Base-by-base conservation (phyloP, 2,888 invertebrate species). In the Apocheima hispidaria region DNA sequence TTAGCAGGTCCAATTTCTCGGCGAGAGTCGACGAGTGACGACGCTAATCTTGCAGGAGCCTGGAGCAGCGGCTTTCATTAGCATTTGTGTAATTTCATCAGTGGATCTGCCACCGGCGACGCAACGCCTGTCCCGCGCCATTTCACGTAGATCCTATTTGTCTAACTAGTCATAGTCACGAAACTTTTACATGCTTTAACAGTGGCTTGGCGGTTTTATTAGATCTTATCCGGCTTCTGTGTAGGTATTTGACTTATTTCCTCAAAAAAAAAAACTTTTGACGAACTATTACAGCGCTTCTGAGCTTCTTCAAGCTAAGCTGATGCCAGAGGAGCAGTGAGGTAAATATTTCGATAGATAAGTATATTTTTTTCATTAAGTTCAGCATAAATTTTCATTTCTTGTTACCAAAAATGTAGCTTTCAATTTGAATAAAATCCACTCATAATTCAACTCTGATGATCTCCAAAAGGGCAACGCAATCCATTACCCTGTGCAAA, bases 71-170 rank as follows among this genome's bases (percentile, higher is more conserved):
- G 81, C 80, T 87, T 89, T 87, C 86, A 90, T 89, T 90, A 89
- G 83, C 86, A 87, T 89, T 90, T 84, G 83, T 85, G 85, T 86
- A 89, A 89, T 88, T 88, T 87, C 86, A 87, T 86, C 85, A 83
- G 80, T 66, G 74, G 78, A 81, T 78, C 82, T 78, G 77, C 77
- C 71, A 60, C 66, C 69, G 26, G 60, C 60, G 33, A 44, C 51
- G 61, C 60, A 30, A 44, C 51, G 61, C 63, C 70, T 72, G 72
- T 74, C 74, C 60, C 76, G 77, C 79, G 78, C 78, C 84, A 82
- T 87, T 86, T 81, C 81, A 79, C 77, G 74, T 70, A 73, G 72
- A 82, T 77, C 73, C 70, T 68, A 70, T 77, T 78, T 75, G 72
- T 74, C 65, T 82, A 79, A 83, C 82, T 78, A 79, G 73, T 77